Base-by-base conservation (phyloP, 1,140 invertebrate genomes). In the Formica selysi region DNA sequence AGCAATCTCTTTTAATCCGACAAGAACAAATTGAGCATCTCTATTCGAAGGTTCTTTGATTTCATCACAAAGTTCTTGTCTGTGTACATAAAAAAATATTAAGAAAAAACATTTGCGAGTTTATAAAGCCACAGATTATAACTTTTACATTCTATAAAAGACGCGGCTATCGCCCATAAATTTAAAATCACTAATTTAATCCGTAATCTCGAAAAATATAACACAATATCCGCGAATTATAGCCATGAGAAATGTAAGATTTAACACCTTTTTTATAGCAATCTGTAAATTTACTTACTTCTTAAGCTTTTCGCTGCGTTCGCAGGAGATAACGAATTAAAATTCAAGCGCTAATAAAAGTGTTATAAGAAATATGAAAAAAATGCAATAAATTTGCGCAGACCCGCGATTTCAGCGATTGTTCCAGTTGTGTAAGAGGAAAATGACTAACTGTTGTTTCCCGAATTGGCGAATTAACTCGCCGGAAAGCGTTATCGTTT, bases 401-500 rank as follows among this genome's bases (percentile, higher is more conserved):
- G 19, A 54, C 10, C 1, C 6, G 48, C 13, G n/a, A 44, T 29
- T 6, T 5, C 10, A 29, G 8, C 51, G 51, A 79, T 79, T 67
- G 41, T 8, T 16, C 3, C 29, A 36, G 41, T 78, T 67, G 36
- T n/a, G 32, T 22, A 76, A 76, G 65, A 79, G 7, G 22, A 76
- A 79, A 79, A 65, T 8, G 16, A 3, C 54, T 79, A 79, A 79
- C 67, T 79, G 29, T 67, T 48, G 26, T 64, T 78, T 61, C 32
- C 1, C 22, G 61, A 79, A 79, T 79, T 79, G 13, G n/a, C 26
- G 26, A 78, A 65, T 78, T 76, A 76, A 76, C 19, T 79, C 41
- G 36, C 44, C 41, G 38, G 41, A 64, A 64, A 78, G 22, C 29
- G 41, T 65, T 79, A 67, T 79, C 76, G 41, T 67, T 65, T 67